These are phyloP conservation scores for Paguma larvata DNA, from an alignment of 2,797 vertebrate genomes.

Conservation along the genomic window DNA sequence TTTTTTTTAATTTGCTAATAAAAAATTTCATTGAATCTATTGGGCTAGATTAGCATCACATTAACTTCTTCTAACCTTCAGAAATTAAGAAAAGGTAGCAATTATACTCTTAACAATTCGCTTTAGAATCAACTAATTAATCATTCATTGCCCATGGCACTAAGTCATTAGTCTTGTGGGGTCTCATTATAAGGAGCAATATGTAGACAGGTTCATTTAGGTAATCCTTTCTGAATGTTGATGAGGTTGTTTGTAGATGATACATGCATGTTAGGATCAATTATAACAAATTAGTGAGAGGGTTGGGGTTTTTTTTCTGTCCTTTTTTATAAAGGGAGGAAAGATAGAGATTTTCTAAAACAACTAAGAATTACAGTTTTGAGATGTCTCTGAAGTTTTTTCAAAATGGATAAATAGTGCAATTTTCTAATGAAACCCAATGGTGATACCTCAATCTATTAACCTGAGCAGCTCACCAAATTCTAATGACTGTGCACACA, in stretches of 20 bases:
- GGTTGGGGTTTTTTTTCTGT: neutral
- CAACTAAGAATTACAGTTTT: constrained; percentile 66
- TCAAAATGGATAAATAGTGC: neutral
- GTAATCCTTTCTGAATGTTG: constrained; percentile 86
- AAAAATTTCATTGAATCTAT: constrained; percentile 69
- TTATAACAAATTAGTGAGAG: constrained; percentile 78
- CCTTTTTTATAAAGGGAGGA: constrained; percentile 65
- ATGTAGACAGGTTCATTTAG: constrained; percentile 84
- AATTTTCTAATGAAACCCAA: constrained; percentile 33
- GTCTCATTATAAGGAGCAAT: constrained; percentile 86
- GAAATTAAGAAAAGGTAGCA: constrained; percentile 87
- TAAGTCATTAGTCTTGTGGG: constrained; percentile 88
- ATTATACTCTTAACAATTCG: constrained; percentile 88
- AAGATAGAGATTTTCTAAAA: constrained; percentile 72
- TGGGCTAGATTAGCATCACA: constrained; percentile 80
- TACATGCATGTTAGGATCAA: constrained; percentile 84
- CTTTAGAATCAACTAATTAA: constrained; percentile 89
- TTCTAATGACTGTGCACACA: neutral
- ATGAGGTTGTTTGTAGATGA: constrained; percentile 89
- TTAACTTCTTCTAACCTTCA: constrained; percentile 87
- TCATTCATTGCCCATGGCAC: constrained; percentile 87
- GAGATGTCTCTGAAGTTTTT: neutral
- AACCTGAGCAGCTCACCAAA: neutral
- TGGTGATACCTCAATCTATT: constrained; percentile 30
- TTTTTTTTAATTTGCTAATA: constrained; percentile 70